Conservation (phyloP, 2,113 vertebrate genomes). For the Stomatorhinus ivindoensis region DNA sequence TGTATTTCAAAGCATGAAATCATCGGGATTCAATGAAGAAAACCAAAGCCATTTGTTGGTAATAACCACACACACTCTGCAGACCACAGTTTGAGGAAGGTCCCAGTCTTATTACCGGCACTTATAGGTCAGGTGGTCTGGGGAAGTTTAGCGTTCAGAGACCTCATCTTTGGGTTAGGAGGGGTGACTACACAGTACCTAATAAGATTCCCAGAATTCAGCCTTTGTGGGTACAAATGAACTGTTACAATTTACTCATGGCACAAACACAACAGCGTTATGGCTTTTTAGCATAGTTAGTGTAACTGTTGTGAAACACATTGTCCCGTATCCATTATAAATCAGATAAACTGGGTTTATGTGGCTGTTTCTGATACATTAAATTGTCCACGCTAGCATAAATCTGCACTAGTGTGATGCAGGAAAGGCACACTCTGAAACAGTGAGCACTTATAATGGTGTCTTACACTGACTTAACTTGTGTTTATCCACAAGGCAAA, state of each 20-base stretch:
- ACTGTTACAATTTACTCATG: not conserved
- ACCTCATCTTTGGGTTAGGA: not conserved
- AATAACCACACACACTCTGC: slow-evolving; percentile 1
- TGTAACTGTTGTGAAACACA: not conserved
- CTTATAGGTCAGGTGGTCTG: not conserved
- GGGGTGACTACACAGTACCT: not conserved
- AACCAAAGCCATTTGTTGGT: not conserved
- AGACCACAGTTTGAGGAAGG: not conserved
- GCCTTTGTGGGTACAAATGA: not conserved
- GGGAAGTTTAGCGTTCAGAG: not conserved
- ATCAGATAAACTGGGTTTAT: not conserved
- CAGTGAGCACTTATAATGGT: no score
- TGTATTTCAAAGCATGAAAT: slow-evolving; percentile 20
- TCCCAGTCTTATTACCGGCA: not conserved
- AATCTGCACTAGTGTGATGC: no score
- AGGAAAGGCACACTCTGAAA: no score
- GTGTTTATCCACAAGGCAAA: no score
- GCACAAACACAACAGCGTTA: not conserved
- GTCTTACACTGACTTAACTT: no score
- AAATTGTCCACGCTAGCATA: no score
- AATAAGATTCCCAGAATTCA: not conserved
- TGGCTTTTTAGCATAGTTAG: not conserved
- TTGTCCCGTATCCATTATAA: not conserved
- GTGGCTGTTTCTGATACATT: not conserved
- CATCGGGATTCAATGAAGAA: not conserved